Evolutionary conservation across 2,888 invertebrate genomes (phyloP), one percentile per base, ranked within the genome.

Genomic region (Agrenia bidenticulata): DNA sequence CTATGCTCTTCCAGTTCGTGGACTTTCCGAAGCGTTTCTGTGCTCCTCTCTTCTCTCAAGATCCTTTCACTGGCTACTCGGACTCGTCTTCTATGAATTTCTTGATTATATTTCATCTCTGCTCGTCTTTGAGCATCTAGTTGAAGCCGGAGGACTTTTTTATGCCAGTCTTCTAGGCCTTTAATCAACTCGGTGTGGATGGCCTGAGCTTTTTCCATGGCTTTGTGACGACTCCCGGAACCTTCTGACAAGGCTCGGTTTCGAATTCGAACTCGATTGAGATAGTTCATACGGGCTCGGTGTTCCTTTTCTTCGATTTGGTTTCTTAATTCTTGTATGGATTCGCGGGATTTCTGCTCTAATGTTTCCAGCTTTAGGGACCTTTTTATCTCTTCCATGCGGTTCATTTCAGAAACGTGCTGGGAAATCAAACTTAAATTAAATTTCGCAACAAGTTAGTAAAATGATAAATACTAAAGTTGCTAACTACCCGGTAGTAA

Each of bases 111-210:
- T 66, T 79, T 79, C 41, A 77, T 74, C 51, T 77, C 77, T 1
- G 80, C 80, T 60, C 78, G 62, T 39, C 77, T 74, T 57, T 78
- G 77, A 17, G 80, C 78, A 62, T 77, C 77, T 70, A 79, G 73
- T 54, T 80, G 79, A 24, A 80, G 76, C 27, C 78, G 70, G 54
- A 79, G 66, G 2, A 80, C 79, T 63, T 79, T 78, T 42, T 78
- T 78, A 66, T 80, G 79, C 80, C 80, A 81, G 63, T 78, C 78
- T 59, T 80, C 79, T 61, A 80, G 77, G 13, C 80, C 80, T 45
- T 77, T 73, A 23, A 79, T 78, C 26, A 81, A 69, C 63, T 80
- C 79, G 42, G 78, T 73, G 50, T 80, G 80, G 53, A 79, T 73
- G 51, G 77, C 72, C 57, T 77, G 77, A 1, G 78, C 80, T 56